Conservation (phyloP, 1,140 invertebrate genomes). For the Aradophagus sp. region DNA sequence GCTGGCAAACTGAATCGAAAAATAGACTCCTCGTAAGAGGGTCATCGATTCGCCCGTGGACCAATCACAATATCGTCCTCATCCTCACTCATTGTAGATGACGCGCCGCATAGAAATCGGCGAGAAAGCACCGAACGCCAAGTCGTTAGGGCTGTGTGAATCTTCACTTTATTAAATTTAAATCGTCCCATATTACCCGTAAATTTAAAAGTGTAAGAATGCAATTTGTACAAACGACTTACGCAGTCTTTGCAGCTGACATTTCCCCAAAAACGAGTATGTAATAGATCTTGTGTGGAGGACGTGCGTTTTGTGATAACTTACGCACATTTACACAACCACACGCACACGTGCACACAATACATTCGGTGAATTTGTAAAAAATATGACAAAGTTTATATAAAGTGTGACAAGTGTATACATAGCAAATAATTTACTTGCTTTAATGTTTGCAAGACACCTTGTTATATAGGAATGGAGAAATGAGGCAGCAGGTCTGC, state of each 20-base stretch:
- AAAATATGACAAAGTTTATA: constrained; percentile 47
- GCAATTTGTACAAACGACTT: constrained; percentile 17
- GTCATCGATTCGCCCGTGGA: constrained; percentile 32
- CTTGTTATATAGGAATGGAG: not conserved
- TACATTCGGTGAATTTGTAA: constrained; percentile 47
- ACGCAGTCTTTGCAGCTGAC: constrained; percentile 6
- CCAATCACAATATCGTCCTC: constrained; percentile 48
- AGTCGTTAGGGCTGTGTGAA: not conserved
- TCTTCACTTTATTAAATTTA: constrained; percentile 34
- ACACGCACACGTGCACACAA: too few species aligned
- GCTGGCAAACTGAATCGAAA: constrained; percentile 14
- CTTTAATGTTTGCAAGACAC: constrained; percentile 19
- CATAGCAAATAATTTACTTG: constrained; percentile 26
- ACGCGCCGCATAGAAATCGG: too few species aligned
- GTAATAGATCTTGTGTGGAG: constrained; percentile 4
- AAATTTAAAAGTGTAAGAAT: constrained; percentile 10
- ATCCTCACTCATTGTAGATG: constrained; percentile 29
- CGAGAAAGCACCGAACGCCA: not conserved
- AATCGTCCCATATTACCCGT: constrained; percentile 29
- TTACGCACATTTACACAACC: too few species aligned
- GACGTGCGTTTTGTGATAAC: constrained; percentile 4
- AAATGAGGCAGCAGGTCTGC: constrained; percentile 13
- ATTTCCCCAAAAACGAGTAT: not conserved
- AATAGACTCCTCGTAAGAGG: constrained; percentile 1
- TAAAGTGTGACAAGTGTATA: constrained; percentile 43